Evolutionary conservation across 1,140 invertebrate genomes (phyloP).

Genomic region (Pygmarrhopalites habei): DNA sequence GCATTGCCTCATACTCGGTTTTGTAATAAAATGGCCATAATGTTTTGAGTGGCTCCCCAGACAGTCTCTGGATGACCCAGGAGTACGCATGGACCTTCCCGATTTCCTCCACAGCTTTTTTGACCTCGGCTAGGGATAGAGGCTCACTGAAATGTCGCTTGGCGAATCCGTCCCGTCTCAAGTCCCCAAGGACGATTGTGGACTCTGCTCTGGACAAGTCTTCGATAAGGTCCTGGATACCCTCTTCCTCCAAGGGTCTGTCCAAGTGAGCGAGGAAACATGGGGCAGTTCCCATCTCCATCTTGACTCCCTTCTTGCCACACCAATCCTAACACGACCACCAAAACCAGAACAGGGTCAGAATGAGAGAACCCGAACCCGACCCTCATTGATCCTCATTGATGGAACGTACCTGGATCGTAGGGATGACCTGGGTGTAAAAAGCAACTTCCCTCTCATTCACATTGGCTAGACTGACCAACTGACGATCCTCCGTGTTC

Average conservation of each 20-base stretch:
- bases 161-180: conserved; percentile 49
- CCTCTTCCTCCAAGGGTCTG: not conserved
- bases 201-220: not conserved
- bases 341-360: too few species aligned
- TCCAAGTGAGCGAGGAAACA: not conserved
- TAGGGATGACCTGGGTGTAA: conserved; percentile 15
- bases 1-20: not conserved
- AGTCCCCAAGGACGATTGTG: conserved; percentile 53
- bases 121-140: conserved; percentile 55
- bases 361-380: too few species aligned
- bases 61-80: not conserved
- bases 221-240: not conserved
- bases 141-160: conserved; percentile 59
- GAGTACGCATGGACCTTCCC: conserved; percentile 63
- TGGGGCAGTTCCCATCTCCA: not conserved
- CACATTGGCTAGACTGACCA: not conserved
- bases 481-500: not conserved
- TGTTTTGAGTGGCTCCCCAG: not conserved
- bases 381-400: too few species aligned
- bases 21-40: not conserved
- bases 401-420: conserved; percentile 16
- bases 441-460: conserved; percentile 14
- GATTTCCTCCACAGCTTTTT: conserved; percentile 58
- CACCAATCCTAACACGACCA: too few species aligned
- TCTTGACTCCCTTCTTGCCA: not conserved